These are phyloP conservation scores for Lingula anatina DNA, from an alignment of 2,888 invertebrate genomes.

Conservation along the genomic window DNA sequence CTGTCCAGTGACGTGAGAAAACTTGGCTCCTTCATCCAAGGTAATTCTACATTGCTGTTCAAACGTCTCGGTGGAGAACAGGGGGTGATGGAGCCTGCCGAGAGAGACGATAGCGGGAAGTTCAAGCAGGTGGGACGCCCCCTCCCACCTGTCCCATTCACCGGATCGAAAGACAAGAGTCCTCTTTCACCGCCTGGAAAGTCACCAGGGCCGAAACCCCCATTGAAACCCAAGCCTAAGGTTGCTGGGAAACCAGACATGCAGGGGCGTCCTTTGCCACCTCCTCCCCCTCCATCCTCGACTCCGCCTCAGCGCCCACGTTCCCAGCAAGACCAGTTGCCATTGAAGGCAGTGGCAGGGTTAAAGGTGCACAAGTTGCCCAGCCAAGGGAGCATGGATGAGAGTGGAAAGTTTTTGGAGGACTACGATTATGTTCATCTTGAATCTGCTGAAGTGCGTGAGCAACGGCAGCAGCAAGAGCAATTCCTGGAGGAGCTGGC, in stretches of 20 bases:
- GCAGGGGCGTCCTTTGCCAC: background rate
- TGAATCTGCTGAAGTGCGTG: conserved; percentile 65
- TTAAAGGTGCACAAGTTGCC: background rate
- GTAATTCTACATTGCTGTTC: conserved; percentile 46
- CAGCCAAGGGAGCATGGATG: background rate
- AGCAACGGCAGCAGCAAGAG: conserved; percentile 18
- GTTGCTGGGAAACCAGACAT: too few species aligned
- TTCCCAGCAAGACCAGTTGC: background rate
- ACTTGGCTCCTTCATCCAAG: conserved; percentile 80
- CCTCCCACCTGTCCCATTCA: conserved; percentile 18
- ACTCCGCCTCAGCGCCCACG: conserved; percentile 1
- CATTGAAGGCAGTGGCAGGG: background rate
- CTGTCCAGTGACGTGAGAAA: conserved; percentile 84
- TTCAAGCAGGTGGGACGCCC: too few species aligned
- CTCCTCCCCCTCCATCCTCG: background rate
- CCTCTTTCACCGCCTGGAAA: background rate
- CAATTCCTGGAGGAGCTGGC: conserved; percentile 1
- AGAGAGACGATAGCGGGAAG: too few species aligned
- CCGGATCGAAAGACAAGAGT: conserved; percentile 16
- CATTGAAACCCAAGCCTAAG: too few species aligned
- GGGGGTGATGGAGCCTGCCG: too few species aligned
- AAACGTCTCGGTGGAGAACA: conserved; percentile 11
- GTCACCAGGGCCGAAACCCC: conserved; percentile 26
- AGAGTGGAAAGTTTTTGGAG: conserved; percentile 53
- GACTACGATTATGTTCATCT: conserved; percentile 87